phyloP scores from a whole-genome alignment of 1,140 invertebrate genomes.

The Ctenoplectra terminalis region DNA sequence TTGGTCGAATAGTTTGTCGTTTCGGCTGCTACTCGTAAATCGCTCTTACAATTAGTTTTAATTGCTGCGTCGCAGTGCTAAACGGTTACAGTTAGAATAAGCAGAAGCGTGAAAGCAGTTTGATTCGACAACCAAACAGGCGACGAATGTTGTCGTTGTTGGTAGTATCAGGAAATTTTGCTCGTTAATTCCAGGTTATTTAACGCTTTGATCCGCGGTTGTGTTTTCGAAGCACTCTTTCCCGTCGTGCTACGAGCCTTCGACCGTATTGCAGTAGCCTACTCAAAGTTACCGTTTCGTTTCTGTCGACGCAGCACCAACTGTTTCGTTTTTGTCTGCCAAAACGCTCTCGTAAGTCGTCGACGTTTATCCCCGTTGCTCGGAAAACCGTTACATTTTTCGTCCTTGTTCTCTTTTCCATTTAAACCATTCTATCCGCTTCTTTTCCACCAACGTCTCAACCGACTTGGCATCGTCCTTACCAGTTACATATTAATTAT shows the following conservation, averaged over 20 bases:
- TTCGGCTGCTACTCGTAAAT: no score
- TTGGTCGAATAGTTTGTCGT: neutral
- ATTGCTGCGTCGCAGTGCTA: no score
- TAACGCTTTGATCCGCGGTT: slow-evolving; percentile 19
- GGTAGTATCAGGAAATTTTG: neutral
- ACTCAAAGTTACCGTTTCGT: slow-evolving; percentile 20
- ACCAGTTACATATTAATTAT: neutral
- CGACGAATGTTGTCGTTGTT: neutral
- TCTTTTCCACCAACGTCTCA: neutral
- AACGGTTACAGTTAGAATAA: no score
- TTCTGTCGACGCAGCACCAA: slow-evolving; percentile 24
- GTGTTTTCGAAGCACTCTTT: slow-evolving; percentile 41
- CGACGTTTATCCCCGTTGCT: neutral
- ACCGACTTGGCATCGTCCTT: no score
- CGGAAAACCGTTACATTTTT: neutral
- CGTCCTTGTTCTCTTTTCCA: neutral
- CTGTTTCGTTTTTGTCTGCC: slow-evolving; percentile 9
- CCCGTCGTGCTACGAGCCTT: neutral
- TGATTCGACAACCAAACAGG: neutral
- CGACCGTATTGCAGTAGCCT: slow-evolving; percentile 7
- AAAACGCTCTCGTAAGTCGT: slow-evolving; percentile 12
- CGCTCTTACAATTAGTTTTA: no score
- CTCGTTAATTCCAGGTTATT: no score
- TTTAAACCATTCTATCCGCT: neutral
- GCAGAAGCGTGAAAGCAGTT: neutral